Conservation (phyloP, 1,140 invertebrate species). For the Temnothorax nylanderi region DNA sequence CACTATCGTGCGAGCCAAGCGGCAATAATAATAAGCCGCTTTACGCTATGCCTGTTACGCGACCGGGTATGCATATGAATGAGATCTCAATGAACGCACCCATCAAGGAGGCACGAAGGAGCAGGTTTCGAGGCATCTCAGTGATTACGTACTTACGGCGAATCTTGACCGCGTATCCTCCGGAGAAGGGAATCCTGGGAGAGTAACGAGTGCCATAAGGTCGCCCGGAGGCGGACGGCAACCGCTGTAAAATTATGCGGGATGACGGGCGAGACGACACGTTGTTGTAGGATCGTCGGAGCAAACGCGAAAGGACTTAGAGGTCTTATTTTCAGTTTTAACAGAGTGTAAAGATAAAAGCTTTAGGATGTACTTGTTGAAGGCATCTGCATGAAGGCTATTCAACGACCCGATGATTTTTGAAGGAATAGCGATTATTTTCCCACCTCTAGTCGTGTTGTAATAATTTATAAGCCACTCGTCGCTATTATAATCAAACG, state of each 20-base stretch:
- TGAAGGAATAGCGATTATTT: not conserved
- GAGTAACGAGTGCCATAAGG: constrained; percentile 48
- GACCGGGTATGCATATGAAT: constrained; percentile 58
- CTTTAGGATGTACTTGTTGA: not conserved
- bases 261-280: constrained; percentile 38
- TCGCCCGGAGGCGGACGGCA: constrained; percentile 42
- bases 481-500: no score
- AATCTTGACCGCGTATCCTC: constrained; percentile 37
- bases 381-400: no score
- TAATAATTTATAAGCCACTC: not conserved
- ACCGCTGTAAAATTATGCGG: constrained; percentile 43
- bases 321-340: constrained; percentile 17
- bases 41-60: constrained; percentile 50
- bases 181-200: constrained; percentile 13
- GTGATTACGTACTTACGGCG: constrained; percentile 51
- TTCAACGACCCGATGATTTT: not conserved
- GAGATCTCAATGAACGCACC: constrained; percentile 56
- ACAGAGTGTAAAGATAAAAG: not conserved
- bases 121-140: constrained; percentile 59
- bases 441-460: not conserved
- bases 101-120: constrained; percentile 42
- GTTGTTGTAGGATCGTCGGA: constrained; percentile 27
- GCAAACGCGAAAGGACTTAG: not conserved
- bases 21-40: constrained; percentile 59
- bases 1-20: constrained; percentile 31